These are phyloP conservation scores for Coenonympha arcania DNA, from an alignment of 2,888 invertebrate genomes.

Conservation along the genomic window DNA sequence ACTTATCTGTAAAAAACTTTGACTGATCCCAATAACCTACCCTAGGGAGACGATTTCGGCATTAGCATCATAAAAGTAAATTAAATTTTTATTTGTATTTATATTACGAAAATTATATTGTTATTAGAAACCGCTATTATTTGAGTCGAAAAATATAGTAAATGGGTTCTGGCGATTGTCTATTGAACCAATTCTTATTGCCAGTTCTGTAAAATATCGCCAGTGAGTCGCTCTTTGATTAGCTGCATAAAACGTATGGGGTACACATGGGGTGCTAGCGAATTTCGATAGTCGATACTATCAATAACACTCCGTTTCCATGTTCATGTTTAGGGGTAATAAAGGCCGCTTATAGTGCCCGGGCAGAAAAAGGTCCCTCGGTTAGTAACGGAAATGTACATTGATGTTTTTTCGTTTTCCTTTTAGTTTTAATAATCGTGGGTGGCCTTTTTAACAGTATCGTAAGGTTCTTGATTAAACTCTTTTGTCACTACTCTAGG, in stretches of 20 bases:
- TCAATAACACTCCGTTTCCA: constrained; percentile 14
- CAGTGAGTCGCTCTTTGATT: not conserved
- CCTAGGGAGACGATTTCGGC: no score
- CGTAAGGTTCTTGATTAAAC: not conserved
- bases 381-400: constrained; percentile 2
- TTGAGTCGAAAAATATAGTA: no score
- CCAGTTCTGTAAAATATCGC: no score
- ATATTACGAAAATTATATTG: no score
- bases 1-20: no score
- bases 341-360: not conserved
- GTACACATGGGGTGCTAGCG: constrained; percentile 14
- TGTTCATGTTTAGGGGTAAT: constrained; percentile 18
- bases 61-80: no score
- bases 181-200: no score
- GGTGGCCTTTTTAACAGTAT: not conserved
- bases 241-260: constrained; percentile 15
- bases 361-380: not conserved
- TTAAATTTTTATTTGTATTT: no score
- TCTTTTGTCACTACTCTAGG: not conserved
- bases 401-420: not conserved
- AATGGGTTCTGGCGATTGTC: no score
- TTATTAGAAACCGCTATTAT: no score
- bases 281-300: constrained; percentile 8
- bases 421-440: not conserved
- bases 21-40: no score